A percentile compares a stretch with the other conserved stretches of the same genome.
Conservation (phyloP, 2,888 invertebrate genomes). For the Allacma fusca region DNA sequence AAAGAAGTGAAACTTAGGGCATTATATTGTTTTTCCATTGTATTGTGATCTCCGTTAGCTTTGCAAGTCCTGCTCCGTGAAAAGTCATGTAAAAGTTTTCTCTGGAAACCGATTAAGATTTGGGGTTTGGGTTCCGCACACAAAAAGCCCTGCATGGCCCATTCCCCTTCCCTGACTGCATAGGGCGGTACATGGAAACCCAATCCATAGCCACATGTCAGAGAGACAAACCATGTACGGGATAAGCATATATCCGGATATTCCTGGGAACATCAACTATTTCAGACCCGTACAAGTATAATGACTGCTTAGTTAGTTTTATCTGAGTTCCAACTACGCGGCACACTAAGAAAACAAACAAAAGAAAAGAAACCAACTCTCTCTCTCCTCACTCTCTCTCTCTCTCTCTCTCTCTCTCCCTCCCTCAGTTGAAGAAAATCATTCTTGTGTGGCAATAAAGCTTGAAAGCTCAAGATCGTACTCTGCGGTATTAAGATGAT, state of each 20-base stretch:
- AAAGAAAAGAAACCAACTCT: slow-evolving; percentile 23
- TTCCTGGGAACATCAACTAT: neutral
- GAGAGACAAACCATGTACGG: neutral
- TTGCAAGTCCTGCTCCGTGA: slow-evolving; percentile 8
- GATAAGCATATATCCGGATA: neutral
- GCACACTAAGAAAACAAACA: slow-evolving; percentile 31
- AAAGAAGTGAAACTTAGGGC: slow-evolving; percentile 8
- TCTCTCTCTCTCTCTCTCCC: neutral
- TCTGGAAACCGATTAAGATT: slow-evolving; percentile 30
- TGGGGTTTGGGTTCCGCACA: slow-evolving; percentile 15
- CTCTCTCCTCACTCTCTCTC: neutral
- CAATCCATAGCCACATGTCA: neutral
- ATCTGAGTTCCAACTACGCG: slow-evolving; percentile 22
- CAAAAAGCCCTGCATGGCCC: neutral
- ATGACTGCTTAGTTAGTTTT: slow-evolving; percentile 36
- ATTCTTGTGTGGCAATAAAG: slow-evolving; percentile 27
- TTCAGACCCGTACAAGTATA: slow-evolving; percentile 19
- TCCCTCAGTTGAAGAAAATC: slow-evolving; percentile 4
- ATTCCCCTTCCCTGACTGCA: too few relatives aligned
- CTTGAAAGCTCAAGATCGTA: slow-evolving; percentile 30
- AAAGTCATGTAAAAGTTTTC: slow-evolving; percentile 40
- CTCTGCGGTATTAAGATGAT: slow-evolving; percentile 12
- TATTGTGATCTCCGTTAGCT: neutral
- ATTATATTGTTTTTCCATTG: slow-evolving; percentile 18
- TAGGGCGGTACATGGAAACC: too few relatives aligned